These are phyloP conservation scores for Grallaria varia DNA, from an alignment of 2,113 vertebrate species.

Conservation along the genomic window DNA sequence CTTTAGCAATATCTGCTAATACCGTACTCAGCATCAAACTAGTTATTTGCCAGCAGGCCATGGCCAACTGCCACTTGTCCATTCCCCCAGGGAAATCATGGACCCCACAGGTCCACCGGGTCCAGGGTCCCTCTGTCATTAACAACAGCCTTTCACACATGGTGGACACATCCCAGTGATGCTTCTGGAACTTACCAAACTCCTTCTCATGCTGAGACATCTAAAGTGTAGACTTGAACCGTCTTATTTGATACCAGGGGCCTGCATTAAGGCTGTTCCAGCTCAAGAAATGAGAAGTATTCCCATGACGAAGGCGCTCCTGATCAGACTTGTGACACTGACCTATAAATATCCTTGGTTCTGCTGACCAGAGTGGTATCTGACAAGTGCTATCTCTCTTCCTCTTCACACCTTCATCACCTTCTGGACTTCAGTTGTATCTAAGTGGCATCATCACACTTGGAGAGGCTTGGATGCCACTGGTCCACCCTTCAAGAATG, in stretches of 20 bases:
- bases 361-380: neutral
- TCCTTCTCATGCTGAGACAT: neutral
- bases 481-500: neutral
- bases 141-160: neutral
- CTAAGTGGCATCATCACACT: neutral
- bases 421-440: neutral
- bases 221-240: neutral
- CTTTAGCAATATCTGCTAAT: constrained; percentile 58
- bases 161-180: neutral
- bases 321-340: neutral
- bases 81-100: neutral
- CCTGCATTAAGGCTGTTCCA: neutral
- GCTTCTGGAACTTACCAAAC: neutral
- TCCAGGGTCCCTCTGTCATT: neutral
- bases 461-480: accelerated
- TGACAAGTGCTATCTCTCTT: neutral
- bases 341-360: neutral
- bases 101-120: accelerated
- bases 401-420: neutral
- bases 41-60: neutral
- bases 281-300: neutral
- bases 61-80: neutral
- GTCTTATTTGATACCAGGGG: neutral
- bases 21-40: neutral
- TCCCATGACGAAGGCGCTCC: neutral